Evolutionary conservation across 1,140 invertebrate genomes (phyloP).

Genomic region (Luehdorfia chinensis): DNA sequence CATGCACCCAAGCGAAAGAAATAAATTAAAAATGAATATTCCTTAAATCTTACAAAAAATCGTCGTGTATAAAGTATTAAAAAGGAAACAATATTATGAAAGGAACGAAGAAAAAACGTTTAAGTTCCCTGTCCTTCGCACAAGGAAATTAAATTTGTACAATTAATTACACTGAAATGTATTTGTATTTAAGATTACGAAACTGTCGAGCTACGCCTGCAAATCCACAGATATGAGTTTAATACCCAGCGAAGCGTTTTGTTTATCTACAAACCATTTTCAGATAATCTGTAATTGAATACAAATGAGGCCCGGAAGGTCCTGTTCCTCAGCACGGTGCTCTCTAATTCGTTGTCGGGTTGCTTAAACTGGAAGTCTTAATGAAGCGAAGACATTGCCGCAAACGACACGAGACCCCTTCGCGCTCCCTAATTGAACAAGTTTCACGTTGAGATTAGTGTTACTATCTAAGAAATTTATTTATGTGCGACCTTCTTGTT

Average conservation of each 20-base stretch:
- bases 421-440: constrained; percentile 8
- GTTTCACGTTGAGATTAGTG: constrained; percentile 4
- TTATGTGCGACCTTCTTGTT: neutral
- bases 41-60: too few species aligned
- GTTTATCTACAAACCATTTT: constrained; percentile 8
- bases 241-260: neutral
- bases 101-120: too few species aligned
- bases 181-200: neutral
- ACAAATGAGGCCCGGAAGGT: constrained; percentile 4
- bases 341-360: constrained; percentile 2
- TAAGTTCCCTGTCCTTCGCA: too few species aligned
- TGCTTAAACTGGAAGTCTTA: neutral
- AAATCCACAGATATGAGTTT: constrained; percentile 4
- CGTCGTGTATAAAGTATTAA: too few species aligned
- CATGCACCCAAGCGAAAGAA: too few species aligned
- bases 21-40: too few species aligned
- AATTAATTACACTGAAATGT: too few species aligned
- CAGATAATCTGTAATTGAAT: constrained; percentile 9
- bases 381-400: constrained; percentile 10
- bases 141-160: too few species aligned
- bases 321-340: neutral
- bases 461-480: neutral
- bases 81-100: too few species aligned
- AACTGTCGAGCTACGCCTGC: neutral
- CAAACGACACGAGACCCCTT: constrained; percentile 10